These are phyloP conservation scores for Hydrolagus colliei DNA, from an alignment of 2,797 vertebrate genomes.

Conservation along the genomic window DNA sequence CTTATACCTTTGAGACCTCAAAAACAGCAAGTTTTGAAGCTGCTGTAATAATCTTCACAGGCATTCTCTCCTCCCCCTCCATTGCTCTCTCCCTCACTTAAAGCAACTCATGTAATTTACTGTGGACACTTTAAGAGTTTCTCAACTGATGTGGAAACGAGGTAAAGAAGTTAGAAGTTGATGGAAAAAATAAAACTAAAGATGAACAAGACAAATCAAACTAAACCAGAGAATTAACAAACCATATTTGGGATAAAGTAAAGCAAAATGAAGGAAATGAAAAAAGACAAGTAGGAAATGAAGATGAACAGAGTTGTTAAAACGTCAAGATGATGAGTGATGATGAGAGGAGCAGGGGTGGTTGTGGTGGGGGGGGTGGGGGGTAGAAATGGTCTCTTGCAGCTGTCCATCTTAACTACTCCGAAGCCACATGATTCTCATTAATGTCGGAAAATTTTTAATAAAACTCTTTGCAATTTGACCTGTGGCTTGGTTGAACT, in stretches of 20 bases:
- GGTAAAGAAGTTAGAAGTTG: constrained; percentile 9
- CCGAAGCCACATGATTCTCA: not conserved
- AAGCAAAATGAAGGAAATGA: not conserved
- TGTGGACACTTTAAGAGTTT: not conserved
- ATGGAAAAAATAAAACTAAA: not conserved
- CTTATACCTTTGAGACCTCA: not conserved
- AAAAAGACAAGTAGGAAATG: not conserved
- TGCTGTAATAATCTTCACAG: not conserved
- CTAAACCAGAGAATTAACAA: not conserved
- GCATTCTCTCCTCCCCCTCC: not conserved
- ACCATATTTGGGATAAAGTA: not conserved
- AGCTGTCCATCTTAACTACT: constrained; percentile 16
- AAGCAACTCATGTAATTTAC: not conserved
- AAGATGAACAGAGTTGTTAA: not conserved
- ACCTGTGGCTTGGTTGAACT: constrained; percentile 24
- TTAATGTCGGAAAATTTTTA: not conserved
- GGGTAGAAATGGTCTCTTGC: not conserved
- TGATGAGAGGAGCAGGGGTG: not conserved
- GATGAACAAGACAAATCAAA: not conserved
- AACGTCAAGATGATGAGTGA: not conserved
- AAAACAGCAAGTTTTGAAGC: not conserved
- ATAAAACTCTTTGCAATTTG: constrained; percentile 10
- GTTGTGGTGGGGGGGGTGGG: too few relatives aligned
- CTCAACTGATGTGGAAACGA: not conserved
- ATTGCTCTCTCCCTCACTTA: not conserved